Percentiles rank a stretch among this genome's conserved stretches.
These are phyloP conservation scores for Channa argus DNA, from an alignment of 2,113 vertebrate species.

Conservation along the genomic window DNA sequence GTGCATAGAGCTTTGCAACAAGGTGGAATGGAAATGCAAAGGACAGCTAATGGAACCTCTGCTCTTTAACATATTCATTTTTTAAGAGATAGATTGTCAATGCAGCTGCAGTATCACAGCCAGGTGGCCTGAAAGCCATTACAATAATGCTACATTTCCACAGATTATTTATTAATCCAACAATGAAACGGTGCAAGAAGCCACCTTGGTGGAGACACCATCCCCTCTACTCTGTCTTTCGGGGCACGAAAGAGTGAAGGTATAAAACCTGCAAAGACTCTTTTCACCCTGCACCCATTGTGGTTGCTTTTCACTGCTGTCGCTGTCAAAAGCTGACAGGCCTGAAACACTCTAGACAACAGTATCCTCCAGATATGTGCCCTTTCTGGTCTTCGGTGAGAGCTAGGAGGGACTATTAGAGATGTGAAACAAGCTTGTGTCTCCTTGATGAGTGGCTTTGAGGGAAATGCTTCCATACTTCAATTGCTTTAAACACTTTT, in stretches of 20 bases:
- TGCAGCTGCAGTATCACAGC: slow-evolving; percentile 53
- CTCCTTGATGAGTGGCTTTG: slow-evolving; percentile 61
- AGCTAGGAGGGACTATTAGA: slow-evolving; percentile 59
- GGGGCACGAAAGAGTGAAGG: slow-evolving; percentile 54
- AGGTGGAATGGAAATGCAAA: slow-evolving; percentile 74
- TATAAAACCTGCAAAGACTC: slow-evolving; percentile 66
- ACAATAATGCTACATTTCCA: slow-evolving; percentile 80
- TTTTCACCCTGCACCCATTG: slow-evolving; percentile 68
- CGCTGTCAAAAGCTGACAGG: slow-evolving; percentile 73
- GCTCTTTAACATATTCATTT: slow-evolving; percentile 83
- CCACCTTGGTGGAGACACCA: slow-evolving; percentile 58
- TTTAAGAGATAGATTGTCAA: slow-evolving; percentile 80
- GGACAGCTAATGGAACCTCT: slow-evolving; percentile 77
- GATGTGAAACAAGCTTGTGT: slow-evolving; percentile 61
- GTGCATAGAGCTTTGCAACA: slow-evolving; percentile 70
- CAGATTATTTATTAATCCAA: slow-evolving; percentile 85
- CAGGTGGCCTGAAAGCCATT: slow-evolving; percentile 80
- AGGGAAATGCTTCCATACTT: slow-evolving; percentile 26
- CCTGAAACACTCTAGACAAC: slow-evolving; percentile 65
- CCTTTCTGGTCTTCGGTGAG: slow-evolving; percentile 53
- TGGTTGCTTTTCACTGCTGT: slow-evolving; percentile 68
- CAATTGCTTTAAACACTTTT: slow-evolving; percentile 40
- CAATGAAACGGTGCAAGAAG: slow-evolving; percentile 77
- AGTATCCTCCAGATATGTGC: slow-evolving; percentile 65
- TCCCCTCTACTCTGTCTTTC: slow-evolving; percentile 52